Percentiles rank a stretch among this genome's conserved stretches.
Conservation (phyloP, 2,113 vertebrate genomes). For the Spheniscus mendiculus region DNA sequence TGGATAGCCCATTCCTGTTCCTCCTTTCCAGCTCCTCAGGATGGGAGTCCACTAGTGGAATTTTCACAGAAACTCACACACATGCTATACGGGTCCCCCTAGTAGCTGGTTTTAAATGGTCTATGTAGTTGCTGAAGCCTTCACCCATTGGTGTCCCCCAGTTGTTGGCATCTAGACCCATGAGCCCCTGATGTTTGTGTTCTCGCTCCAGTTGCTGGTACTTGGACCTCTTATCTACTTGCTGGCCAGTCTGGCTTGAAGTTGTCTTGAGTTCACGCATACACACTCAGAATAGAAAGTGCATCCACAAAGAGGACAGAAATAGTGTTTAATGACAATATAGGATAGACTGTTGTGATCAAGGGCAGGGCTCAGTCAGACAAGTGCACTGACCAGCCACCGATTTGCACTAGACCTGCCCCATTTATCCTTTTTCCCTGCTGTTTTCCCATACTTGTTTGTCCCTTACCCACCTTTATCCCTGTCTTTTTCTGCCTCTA, state of each 20-base stretch:
- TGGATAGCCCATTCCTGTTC: not conserved
- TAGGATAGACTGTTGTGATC: not conserved
- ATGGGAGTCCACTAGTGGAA: not conserved
- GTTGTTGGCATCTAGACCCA: not conserved
- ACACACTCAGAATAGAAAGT: not conserved
- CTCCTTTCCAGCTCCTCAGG: not conserved
- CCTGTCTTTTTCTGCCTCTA: not conserved
- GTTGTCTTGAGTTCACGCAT: not conserved
- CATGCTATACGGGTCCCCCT: accelerated
- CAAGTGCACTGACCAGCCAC: not conserved
- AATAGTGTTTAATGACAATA: not conserved
- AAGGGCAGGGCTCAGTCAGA: not conserved
- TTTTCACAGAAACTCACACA: not conserved
- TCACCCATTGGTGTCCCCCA: not conserved
- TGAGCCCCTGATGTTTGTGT: accelerated
- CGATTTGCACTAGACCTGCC: not conserved
- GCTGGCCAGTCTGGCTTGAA: not conserved
- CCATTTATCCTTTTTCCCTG: not conserved
- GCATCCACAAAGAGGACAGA: not conserved
- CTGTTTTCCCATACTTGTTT: not conserved
- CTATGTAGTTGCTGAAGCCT: not conserved
- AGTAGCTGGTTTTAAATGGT: not conserved
- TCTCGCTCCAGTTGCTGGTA: not conserved
- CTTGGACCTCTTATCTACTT: not conserved
- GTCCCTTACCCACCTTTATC: not conserved